phyloP scores from a whole-genome alignment of 2,888 invertebrate species.

The Neoitamus cyanurus region DNA sequence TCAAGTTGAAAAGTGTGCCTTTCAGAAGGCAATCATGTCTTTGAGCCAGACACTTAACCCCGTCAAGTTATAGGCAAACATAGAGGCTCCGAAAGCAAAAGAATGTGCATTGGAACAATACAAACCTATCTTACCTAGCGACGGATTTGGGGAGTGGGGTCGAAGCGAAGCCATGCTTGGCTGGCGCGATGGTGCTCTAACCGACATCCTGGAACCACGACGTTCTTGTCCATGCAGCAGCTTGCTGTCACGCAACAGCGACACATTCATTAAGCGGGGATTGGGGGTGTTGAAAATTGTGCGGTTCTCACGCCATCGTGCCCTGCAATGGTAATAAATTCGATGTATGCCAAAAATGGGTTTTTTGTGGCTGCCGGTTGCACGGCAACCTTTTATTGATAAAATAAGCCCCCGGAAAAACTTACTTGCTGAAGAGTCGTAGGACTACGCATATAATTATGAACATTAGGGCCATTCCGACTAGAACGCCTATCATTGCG shows the following conservation, averaged over 20 bases:
- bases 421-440: conserved; percentile 91
- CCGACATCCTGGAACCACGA: conserved; percentile 82
- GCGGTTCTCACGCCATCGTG: conserved; percentile 90
- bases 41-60: neutral
- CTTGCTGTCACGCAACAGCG: conserved; percentile 83
- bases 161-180: conserved; percentile 87
- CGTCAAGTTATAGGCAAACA: neutral
- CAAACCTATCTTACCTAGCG: conserved; percentile 68
- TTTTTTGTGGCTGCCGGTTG: neutral
- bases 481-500: conserved; percentile 90
- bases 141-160: conserved; percentile 75
- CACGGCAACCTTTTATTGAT: neutral
- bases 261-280: conserved; percentile 92
- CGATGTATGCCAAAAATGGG: neutral
- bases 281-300: conserved; percentile 95
- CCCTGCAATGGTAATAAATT: conserved; percentile 71
- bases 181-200: conserved; percentile 83
- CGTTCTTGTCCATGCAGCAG: conserved; percentile 80
- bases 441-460: conserved; percentile 93
- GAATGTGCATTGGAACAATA: conserved; percentile 44
- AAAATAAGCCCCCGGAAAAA: conserved; percentile 53
- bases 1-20: neutral
- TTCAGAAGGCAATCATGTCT: neutral
- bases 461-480: conserved; percentile 93
- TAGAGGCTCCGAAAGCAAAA: neutral